Evolutionary conservation across 2,797 vertebrate species (phyloP).

Genomic region (Halcyon chelicuti): DNA sequence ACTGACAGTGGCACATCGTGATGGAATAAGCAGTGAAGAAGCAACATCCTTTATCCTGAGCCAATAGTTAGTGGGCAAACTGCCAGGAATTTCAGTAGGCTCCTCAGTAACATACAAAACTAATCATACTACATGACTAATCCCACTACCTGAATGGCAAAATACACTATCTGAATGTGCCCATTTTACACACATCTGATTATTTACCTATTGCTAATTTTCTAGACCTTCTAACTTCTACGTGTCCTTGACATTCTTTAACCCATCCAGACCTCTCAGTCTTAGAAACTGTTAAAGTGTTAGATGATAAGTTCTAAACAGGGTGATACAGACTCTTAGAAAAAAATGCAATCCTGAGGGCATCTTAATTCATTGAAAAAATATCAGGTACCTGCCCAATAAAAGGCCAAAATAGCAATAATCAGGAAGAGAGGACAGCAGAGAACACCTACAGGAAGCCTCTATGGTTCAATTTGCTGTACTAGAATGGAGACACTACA

Average conservation of each 20-base stretch:
- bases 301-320: neutral
- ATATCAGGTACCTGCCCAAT: neutral
- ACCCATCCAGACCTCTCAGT: neutral
- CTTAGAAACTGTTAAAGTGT: neutral
- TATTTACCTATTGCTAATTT: neutral
- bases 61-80: neutral
- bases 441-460: neutral
- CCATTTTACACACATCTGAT: neutral
- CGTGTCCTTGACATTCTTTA: neutral
- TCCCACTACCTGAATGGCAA: neutral
- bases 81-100: neutral
- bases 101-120: neutral
- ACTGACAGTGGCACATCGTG: rapidly evolving
- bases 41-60: neutral
- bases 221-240: neutral
- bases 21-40: neutral
- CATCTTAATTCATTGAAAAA: neutral
- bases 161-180: neutral
- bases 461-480: neutral
- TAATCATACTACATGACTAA: neutral
- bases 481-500: neutral
- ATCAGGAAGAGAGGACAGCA: neutral
- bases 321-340: neutral
- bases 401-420: neutral
- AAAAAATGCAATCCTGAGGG: neutral